Base-by-base conservation (phyloP, 2,113 vertebrate species). In the Muntiacus reevesi region DNA sequence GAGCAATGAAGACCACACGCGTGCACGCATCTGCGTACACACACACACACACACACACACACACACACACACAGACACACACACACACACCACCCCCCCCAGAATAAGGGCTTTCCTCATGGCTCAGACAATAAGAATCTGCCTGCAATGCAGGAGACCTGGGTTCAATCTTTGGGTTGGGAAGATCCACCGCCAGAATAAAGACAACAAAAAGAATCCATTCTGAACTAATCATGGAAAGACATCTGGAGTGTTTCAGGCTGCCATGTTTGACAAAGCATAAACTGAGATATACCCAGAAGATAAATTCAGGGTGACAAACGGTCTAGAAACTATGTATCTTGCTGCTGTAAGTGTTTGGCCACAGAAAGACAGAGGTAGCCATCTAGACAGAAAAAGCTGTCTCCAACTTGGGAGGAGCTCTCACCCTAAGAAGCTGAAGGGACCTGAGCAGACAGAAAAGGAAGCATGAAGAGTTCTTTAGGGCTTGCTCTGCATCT, bases 201-300 rank as follows among this genome's bases (percentile, higher is more conserved):
- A 91, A 91, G 27, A 87, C 19, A n/a, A 88, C 19, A n/a, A 88
- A 85, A 90, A 28, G 87, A 96, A 88, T 40, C 59, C 19, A 95
- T 67, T 93, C n/a, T 54, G 13, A 93, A 47, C 47, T 59, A n/a
- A 95, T 40, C 30, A 47, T 50, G 13, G 50, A 84, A 74, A 45
- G 78, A 94, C 21, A 84, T 57, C 28, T 88, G 45, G 43, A 92
- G 86, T 27, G 9, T 82, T 85, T 91, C 40, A 64, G 45, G n/a
- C 88, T 79, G 33, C 88, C 64, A 74, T 17, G 50, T 85, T 95
- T 97, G 55, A 89, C 19, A 96, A 76, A 40, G 85, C 36, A 92
- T 74, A 96, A 92, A 86, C 45, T 55, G 57, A 94, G 15, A 96
- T 9, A 87, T 14, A 81, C 64, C 33, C 36, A 90, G n/a, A 90